Evolutionary conservation across 2,113 vertebrate genomes (phyloP), one percentile per base, ranked within the genome.

Genomic region (Micromys minutus): DNA sequence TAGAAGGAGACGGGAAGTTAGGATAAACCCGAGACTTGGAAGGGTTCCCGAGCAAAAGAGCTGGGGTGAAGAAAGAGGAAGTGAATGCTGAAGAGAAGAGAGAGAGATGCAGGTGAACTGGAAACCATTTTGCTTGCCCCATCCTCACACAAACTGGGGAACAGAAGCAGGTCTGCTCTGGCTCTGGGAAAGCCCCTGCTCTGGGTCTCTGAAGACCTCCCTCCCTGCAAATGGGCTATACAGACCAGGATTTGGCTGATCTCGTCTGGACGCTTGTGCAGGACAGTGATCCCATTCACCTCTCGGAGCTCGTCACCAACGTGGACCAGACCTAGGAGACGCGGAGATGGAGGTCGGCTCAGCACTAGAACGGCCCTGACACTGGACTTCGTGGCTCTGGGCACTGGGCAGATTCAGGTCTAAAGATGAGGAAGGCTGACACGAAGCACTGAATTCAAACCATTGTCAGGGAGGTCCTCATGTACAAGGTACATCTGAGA

Each of bases 241-340:
- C 98, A 74, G 97, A 99, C 99, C 99, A 99, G 98, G 97, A 99
- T 99, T 98, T 99, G 99, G 97, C 99, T 99, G 97, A 99, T 99
- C 98, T 99, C 99, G 59, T 99, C 99, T 0, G 99, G 99, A 88
- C 99, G 98, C 97, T 99, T 99, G 97, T 99, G 99, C 81, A 99
- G 98, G 84, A 99, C 99, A 19, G 98, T 96, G 74, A 99, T 98
- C 77, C 99, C 99, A 10, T 99, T 99, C 97, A 99, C 99, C 97
- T 99, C 99, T 76, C 99, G 99, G 7, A 99, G 98, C 89, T 99
- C 99, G 57, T 99, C 99, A 15, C 99, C 99, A 12, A 99, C 99
- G 5, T 99, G 99, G 74, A 99, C 99, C 96, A 99, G 98, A 97
- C 99, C 99, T 99, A 97, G 91, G 90, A 45, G 36, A 97, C 93